Conservation (phyloP, 1,140 invertebrate species). For the Drosophila athabasca region DNA sequence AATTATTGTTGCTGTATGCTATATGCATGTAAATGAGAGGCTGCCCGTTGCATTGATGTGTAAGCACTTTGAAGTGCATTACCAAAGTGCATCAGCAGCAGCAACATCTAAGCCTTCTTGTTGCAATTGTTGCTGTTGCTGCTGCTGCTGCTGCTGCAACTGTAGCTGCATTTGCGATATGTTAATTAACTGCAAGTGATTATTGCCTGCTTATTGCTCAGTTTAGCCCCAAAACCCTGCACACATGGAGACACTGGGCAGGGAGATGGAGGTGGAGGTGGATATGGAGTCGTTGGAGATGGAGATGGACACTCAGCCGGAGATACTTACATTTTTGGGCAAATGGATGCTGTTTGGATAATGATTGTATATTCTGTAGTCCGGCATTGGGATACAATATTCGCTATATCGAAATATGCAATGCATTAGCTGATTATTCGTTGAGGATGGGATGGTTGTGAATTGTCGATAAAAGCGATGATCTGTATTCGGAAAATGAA, state of each 20-base stretch:
- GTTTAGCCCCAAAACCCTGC: slow-evolving; percentile 10
- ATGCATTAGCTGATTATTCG: too few species aligned
- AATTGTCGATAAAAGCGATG: too few species aligned
- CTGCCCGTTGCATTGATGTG: slow-evolving; percentile 64
- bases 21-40: slow-evolving; percentile 62
- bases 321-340: slow-evolving; percentile 4
- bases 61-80: slow-evolving; percentile 81
- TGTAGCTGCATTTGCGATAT: slow-evolving; percentile 64
- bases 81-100: slow-evolving; percentile 67
- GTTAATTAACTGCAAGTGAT: slow-evolving; percentile 76
- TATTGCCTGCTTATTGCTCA: slow-evolving; percentile 57
- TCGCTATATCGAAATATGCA: too few species aligned
- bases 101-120: slow-evolving; percentile 32
- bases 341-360: neutral
- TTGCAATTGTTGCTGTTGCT: slow-evolving; percentile 14
- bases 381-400: too few species aligned
- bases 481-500: too few species aligned
- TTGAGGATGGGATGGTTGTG: too few species aligned
- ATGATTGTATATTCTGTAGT: too few species aligned
- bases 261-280: neutral
- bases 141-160: slow-evolving; percentile 25
- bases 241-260: neutral
- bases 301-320: neutral
- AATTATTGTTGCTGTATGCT: slow-evolving; percentile 63
- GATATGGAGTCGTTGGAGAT: neutral